Percentiles rank a stretch among this genome's conserved stretches.
These are phyloP conservation scores for Vesta saturnalis DNA, from an alignment of 2,888 invertebrate species.

Conservation along the genomic window DNA sequence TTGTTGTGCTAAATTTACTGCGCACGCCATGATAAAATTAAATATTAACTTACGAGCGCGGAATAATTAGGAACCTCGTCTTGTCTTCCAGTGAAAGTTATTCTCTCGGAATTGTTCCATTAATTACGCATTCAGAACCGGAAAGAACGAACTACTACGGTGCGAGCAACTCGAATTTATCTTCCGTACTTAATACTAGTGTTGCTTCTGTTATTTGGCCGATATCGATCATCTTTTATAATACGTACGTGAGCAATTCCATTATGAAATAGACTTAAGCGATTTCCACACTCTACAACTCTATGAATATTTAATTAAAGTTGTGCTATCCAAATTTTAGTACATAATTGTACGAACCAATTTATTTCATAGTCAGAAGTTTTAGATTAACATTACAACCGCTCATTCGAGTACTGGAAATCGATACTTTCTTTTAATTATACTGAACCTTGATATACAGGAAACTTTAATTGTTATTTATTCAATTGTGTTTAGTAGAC, in stretches of 20 bases:
- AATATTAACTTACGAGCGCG: slow-evolving; percentile 57
- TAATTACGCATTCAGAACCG: slow-evolving; percentile 54
- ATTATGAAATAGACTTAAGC: slow-evolving; percentile 17
- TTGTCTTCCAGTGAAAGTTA: slow-evolving; percentile 51
- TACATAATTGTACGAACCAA: neutral
- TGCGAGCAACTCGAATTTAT: slow-evolving; percentile 37
- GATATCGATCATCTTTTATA: slow-evolving; percentile 26
- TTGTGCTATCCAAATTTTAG: neutral
- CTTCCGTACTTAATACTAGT: slow-evolving; percentile 33
- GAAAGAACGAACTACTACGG: slow-evolving; percentile 37
- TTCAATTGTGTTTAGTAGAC: too few relatives aligned
- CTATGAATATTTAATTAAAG: neutral
- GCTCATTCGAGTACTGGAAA: too few relatives aligned
- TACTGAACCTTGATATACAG: too few relatives aligned
- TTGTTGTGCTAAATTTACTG: slow-evolving; percentile 55
- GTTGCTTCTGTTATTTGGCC: slow-evolving; percentile 14
- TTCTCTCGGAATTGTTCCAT: slow-evolving; percentile 55
- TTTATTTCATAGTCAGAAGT: neutral
- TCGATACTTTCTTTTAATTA: too few relatives aligned
- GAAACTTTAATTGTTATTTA: too few relatives aligned
- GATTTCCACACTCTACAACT: neutral
- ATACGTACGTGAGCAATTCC: slow-evolving; percentile 20
- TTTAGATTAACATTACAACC: too few relatives aligned
- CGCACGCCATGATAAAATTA: slow-evolving; percentile 55
- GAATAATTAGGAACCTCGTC: slow-evolving; percentile 54